A percentile compares a stretch with the other conserved stretches of the same genome.
Evolutionary conservation across 2,113 vertebrate genomes (phyloP).

Genomic region (Pangasianodon hypophthalmus): DNA sequence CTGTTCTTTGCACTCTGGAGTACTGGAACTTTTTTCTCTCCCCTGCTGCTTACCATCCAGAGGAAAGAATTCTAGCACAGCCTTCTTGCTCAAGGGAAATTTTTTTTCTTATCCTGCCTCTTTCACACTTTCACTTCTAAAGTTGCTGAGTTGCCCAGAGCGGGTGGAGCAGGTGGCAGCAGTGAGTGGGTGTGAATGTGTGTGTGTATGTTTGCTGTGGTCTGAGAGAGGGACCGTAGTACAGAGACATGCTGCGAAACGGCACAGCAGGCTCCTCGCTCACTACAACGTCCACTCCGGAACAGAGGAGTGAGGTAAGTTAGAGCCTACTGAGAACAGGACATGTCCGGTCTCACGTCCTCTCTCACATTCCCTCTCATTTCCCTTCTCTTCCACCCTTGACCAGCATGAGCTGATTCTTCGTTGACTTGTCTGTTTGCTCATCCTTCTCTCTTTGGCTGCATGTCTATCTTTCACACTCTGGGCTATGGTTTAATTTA

Average conservation of each 20-base stretch:
- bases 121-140: slow-evolving; percentile 16
- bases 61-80: slow-evolving; percentile 51
- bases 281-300: slow-evolving; percentile 66
- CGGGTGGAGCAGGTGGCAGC: slow-evolving; percentile 63
- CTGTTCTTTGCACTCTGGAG: slow-evolving; percentile 45
- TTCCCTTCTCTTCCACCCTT: not conserved
- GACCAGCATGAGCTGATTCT: not conserved
- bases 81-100: slow-evolving; percentile 55
- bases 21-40: slow-evolving; percentile 21
- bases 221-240: slow-evolving; percentile 61
- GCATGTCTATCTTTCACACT: slow-evolving; percentile 28
- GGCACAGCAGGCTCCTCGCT: slow-evolving; percentile 57
- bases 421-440: not conserved
- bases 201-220: slow-evolving; percentile 61
- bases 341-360: not conserved
- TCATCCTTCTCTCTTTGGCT: not conserved
- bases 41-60: slow-evolving; percentile 48
- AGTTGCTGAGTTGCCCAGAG: slow-evolving; percentile 52
- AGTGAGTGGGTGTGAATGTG: slow-evolving; percentile 65
- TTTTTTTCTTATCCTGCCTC: slow-evolving; percentile 50
- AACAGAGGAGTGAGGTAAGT: slow-evolving; percentile 70
- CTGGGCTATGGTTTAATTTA: slow-evolving; percentile 22
- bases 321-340: no score
- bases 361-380: slow-evolving; percentile 11
- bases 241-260: slow-evolving; percentile 72